Evolutionary conservation across 2,113 vertebrate genomes (phyloP).

Genomic region (Centropristis striata): DNA sequence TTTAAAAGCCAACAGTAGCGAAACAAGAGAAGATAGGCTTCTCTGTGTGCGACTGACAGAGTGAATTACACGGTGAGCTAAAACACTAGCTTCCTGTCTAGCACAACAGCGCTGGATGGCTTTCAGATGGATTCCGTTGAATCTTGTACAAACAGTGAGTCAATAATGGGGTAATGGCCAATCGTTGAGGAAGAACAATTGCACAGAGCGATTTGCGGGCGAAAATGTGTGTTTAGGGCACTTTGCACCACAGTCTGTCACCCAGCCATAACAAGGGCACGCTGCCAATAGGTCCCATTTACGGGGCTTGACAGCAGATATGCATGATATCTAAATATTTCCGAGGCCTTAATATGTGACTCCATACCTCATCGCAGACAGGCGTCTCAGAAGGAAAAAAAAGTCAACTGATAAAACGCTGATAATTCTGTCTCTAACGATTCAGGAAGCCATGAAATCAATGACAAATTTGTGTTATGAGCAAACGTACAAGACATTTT

Average conservation of each 20-base stretch:
- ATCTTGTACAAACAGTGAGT: conserved; percentile 78
- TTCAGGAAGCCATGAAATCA: conserved; percentile 74
- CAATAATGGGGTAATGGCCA: conserved; percentile 76
- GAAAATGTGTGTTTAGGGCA: conserved; percentile 74
- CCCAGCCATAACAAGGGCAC: conserved; percentile 61
- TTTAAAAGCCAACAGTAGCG: conserved; percentile 77
- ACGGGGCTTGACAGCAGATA: conserved; percentile 41
- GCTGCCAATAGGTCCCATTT: conserved; percentile 67
- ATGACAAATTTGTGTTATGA: conserved; percentile 74
- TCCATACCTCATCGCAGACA: conserved; percentile 24
- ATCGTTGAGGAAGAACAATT: conserved; percentile 73
- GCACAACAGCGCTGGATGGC: conserved; percentile 65
- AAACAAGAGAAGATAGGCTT: conserved; percentile 76
- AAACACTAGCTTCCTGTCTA: conserved; percentile 75
- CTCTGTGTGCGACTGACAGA: conserved; percentile 72
- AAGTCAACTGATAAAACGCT: conserved; percentile 67
- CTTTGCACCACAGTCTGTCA: conserved; percentile 71
- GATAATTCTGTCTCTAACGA: conserved; percentile 66
- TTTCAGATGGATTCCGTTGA: conserved; percentile 78
- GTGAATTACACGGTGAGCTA: conserved; percentile 77
- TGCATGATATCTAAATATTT: conserved; percentile 30
- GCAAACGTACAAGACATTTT: conserved; percentile 77
- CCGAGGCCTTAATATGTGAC: conserved; percentile 22
- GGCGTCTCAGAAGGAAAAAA: not conserved
- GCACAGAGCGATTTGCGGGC: conserved; percentile 67